Conservation (phyloP, 2,113 vertebrate species). For the Saccopteryx bilineata region DNA sequence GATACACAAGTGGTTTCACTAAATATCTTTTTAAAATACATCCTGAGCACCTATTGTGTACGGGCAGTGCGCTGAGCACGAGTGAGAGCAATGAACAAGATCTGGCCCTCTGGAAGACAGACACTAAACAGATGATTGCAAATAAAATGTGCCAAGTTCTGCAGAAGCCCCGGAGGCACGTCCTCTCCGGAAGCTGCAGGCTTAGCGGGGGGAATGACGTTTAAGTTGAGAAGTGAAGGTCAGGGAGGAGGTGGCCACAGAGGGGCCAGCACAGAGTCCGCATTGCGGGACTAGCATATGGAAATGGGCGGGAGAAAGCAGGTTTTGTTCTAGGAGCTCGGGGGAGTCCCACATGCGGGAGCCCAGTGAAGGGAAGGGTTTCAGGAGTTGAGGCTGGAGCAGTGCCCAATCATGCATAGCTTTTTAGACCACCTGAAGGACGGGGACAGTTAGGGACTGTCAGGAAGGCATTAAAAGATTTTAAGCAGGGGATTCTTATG, state of each 20-base stretch:
- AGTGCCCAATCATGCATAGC: not conserved
- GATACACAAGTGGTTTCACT: not conserved
- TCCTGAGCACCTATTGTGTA: not conserved
- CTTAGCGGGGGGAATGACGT: not conserved
- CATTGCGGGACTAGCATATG: fast-evolving
- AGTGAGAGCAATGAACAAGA: not conserved
- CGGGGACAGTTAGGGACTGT: not conserved
- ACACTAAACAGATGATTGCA: not conserved
- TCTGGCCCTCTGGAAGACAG: not conserved
- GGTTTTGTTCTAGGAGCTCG: not conserved
- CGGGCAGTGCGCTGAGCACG: not conserved
- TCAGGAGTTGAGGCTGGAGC: not conserved
- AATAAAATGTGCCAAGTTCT: not conserved
- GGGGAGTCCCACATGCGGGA: not conserved
- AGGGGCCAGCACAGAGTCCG: not conserved
- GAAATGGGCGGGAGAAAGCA: not conserved
- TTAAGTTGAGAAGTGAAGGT: not conserved
- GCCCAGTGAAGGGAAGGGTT: not conserved
- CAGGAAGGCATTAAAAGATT: not conserved
- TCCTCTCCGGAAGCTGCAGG: fast-evolving
- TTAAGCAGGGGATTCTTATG: not conserved
- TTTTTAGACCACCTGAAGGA: not conserved
- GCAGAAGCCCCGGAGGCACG: not conserved
- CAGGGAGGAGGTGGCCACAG: not conserved
- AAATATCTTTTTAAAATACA: not conserved